These are phyloP conservation scores for Selene dorsalis DNA, from an alignment of 2,797 vertebrate species.

Conservation along the genomic window DNA sequence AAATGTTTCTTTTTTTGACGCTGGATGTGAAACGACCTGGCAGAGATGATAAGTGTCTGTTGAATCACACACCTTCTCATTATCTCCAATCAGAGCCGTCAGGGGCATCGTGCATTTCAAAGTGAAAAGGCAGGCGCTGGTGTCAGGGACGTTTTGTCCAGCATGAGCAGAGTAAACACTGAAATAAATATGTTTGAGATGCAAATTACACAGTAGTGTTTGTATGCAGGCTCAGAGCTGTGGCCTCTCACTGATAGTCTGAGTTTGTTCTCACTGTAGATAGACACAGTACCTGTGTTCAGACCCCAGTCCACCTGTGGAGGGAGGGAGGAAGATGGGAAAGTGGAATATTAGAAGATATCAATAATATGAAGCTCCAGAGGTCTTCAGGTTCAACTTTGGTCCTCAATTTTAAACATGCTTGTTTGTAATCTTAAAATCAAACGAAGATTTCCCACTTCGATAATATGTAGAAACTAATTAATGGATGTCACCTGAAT, in stretches of 20 bases:
- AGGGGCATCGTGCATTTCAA: not conserved
- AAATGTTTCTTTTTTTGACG: slow-evolving; percentile 24
- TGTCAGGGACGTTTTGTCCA: not conserved
- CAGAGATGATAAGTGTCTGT: slow-evolving; percentile 47
- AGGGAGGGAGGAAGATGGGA: not conserved
- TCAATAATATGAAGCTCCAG: too few species aligned
- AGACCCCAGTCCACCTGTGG: not conserved
- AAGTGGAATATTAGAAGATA: not conserved
- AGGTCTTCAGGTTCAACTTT: too few species aligned
- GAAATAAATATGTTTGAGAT: slow-evolving; percentile 30
- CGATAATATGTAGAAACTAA: too few species aligned
- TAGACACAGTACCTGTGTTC: too few species aligned
- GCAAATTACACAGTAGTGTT: slow-evolving; percentile 23
- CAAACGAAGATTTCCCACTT: too few species aligned
- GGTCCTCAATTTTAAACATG: too few species aligned
- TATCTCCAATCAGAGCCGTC: slow-evolving; percentile 7
- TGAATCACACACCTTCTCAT: slow-evolving; percentile 29
- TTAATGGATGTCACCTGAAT: too few species aligned
- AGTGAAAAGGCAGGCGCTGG: slow-evolving; percentile 8
- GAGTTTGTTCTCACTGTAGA: not conserved
- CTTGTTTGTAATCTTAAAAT: too few species aligned
- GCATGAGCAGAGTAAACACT: slow-evolving; percentile 14
- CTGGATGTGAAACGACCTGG: slow-evolving; percentile 40
- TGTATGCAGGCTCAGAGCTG: not conserved
- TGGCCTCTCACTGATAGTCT: not conserved